Evolutionary conservation across 2,888 invertebrate genomes (phyloP).

Genomic region (Leptinotarsa haldemani): DNA sequence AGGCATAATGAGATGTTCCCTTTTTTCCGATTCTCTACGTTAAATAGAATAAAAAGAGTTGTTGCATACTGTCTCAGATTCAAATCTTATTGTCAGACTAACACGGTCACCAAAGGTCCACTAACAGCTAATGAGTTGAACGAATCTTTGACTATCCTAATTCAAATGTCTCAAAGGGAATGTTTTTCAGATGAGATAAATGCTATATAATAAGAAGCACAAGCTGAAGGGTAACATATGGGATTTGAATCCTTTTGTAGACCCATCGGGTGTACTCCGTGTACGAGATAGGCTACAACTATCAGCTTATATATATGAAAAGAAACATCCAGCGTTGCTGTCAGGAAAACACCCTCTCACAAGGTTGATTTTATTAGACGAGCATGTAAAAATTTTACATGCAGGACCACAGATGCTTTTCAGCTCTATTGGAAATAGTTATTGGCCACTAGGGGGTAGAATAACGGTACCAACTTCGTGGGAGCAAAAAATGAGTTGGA

Average conservation of each 20-base stretch:
- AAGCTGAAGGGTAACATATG: not conserved
- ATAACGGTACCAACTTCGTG: slow-evolving; percentile 36
- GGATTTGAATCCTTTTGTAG: not conserved
- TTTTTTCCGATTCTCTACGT: not conserved
- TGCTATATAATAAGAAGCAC: not conserved
- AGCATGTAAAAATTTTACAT: slow-evolving; percentile 21
- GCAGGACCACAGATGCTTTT: slow-evolving; percentile 26
- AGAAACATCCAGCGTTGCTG: not conserved
- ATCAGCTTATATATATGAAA: not conserved
- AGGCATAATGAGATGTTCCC: not conserved
- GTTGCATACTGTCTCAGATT: not conserved
- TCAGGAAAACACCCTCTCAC: not conserved
- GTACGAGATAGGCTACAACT: not conserved
- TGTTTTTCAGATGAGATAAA: not conserved
- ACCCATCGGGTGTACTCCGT: not conserved
- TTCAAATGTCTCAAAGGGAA: not conserved
- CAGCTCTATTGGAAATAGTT: slow-evolving; percentile 2
- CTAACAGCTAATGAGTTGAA: not conserved
- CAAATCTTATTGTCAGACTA: not conserved
- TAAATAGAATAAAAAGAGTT: not conserved
- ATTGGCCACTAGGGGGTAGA: slow-evolving; percentile 17
- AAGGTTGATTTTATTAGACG: not conserved
- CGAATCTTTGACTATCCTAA: not conserved
- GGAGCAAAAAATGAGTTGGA: slow-evolving; percentile 29
- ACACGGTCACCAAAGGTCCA: not conserved